Conservation (phyloP, 2,888 invertebrate species). For the Azorinus chamasolen region DNA sequence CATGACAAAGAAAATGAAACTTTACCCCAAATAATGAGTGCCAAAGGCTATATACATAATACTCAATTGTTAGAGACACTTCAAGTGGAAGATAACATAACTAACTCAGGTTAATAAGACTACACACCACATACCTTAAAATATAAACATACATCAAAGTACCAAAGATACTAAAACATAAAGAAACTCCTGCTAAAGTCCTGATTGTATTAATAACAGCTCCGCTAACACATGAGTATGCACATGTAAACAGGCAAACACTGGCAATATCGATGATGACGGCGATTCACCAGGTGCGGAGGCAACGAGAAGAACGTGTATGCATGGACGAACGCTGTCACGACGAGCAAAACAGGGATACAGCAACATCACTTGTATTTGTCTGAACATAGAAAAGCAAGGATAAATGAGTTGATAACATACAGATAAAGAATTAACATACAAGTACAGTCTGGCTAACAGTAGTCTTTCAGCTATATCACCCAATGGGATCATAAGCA, state of each 20-base stretch:
- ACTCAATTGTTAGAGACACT: constrained; percentile 40
- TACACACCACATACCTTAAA: constrained; percentile 24
- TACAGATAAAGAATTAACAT: background rate
- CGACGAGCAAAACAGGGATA: constrained; percentile 53
- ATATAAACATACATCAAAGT: constrained; percentile 7
- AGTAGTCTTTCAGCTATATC: constrained; percentile 2
- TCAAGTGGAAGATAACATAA: constrained; percentile 19
- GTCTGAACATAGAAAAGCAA: constrained; percentile 66
- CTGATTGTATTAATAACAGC: constrained; percentile 7
- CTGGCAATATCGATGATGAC: constrained; percentile 6
- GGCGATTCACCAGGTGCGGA: constrained; percentile 32
- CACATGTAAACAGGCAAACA: constrained; percentile 35
- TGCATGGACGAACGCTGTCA: constrained; percentile 55
- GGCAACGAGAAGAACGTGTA: constrained; percentile 59
- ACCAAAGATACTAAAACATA: constrained; percentile 5
- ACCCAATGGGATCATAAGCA: too few relatives aligned
- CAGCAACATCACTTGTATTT: constrained; percentile 56
- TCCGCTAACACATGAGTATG: constrained; percentile 25
- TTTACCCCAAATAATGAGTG: too few relatives aligned
- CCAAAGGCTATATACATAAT: constrained; percentile 37
- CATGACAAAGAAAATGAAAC: too few relatives aligned
- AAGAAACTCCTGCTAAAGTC: constrained; percentile 3
- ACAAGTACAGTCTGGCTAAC: constrained; percentile 30
- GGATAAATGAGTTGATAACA: constrained; percentile 43
- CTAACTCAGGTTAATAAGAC: constrained; percentile 14